Conservation (phyloP, 2,113 vertebrate genomes). For the Poeciliopsis prolifica region DNA sequence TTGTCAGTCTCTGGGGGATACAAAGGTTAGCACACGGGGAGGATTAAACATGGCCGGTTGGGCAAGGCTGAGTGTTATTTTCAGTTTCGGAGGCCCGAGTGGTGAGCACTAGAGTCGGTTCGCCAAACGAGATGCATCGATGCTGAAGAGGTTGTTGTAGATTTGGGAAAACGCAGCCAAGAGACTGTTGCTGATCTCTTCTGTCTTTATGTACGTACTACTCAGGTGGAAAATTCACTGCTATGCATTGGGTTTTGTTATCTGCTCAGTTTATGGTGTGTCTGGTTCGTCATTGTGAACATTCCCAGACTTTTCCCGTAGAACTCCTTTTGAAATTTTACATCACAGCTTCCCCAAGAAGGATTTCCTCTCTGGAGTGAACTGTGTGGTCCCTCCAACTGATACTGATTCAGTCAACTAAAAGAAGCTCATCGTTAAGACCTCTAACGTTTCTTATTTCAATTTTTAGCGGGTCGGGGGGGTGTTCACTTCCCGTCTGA, state of each 20-base stretch:
- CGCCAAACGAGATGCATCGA: conserved; percentile 49
- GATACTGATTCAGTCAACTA: conserved; percentile 59
- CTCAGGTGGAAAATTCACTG: conserved; percentile 82
- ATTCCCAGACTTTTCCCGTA: conserved; percentile 51
- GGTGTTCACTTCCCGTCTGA: conserved; percentile 41
- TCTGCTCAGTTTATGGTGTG: conserved; percentile 64
- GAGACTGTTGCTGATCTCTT: conserved; percentile 68
- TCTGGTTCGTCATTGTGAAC: conserved; percentile 43
- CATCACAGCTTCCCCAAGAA: conserved; percentile 38
- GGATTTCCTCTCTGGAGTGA: conserved; percentile 45
- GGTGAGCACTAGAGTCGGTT: conserved; percentile 49
- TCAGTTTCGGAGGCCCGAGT: conserved; percentile 57
- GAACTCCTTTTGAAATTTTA: conserved; percentile 56
- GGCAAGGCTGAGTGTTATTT: conserved; percentile 45
- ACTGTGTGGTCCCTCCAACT: conserved; percentile 54
- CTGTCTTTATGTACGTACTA: conserved; percentile 75
- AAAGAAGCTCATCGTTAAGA: conserved; percentile 25
- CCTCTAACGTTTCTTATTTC: not conserved
- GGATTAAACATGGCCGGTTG: conserved; percentile 49
- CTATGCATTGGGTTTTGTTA: conserved; percentile 75
- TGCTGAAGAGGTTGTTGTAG: conserved; percentile 48
- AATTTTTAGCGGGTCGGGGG: not conserved
- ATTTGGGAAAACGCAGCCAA: conserved; percentile 44
- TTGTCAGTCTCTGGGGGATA: conserved; percentile 65
- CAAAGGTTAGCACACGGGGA: conserved; percentile 70